phyloP scores from a whole-genome alignment of 2,113 vertebrate genomes.

The Corvus cornix region DNA sequence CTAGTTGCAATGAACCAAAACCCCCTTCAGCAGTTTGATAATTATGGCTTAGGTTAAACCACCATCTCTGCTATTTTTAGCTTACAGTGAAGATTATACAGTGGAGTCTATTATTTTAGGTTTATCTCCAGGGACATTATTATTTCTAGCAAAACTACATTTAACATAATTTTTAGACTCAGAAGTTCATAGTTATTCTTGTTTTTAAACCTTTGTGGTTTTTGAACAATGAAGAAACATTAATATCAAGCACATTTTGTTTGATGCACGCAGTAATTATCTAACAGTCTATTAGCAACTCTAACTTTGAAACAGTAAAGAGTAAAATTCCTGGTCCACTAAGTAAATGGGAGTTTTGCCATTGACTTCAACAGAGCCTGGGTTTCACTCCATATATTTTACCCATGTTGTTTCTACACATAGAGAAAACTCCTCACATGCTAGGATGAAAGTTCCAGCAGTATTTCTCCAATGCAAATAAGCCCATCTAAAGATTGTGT shows the following conservation, averaged over 20 bases:
- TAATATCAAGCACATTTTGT: slow-evolving; percentile 2
- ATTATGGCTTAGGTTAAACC: slow-evolving; percentile 61
- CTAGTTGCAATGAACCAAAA: slow-evolving; percentile 43
- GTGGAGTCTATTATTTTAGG: slow-evolving; percentile 68
- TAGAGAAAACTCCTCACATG: slow-evolving; percentile 16
- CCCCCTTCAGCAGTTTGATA: slow-evolving; percentile 11
- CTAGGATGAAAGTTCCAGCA: neutral
- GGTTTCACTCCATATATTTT: slow-evolving; percentile 42
- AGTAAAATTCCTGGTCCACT: slow-evolving; percentile 39
- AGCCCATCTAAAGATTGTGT: neutral
- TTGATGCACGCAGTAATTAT: slow-evolving; percentile 20
- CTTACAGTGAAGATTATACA: slow-evolving; percentile 59
- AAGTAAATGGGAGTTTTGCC: slow-evolving; percentile 49
- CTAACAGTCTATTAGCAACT: slow-evolving; percentile 50
- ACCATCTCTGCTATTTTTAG: slow-evolving; percentile 67
- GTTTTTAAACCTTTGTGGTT: slow-evolving; percentile 20
- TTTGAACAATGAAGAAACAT: slow-evolving; percentile 16
- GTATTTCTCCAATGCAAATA: neutral
- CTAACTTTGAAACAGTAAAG: slow-evolving; percentile 55
- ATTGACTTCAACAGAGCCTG: slow-evolving; percentile 35
- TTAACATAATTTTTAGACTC: slow-evolving; percentile 7
- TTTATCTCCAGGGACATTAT: slow-evolving; percentile 64
- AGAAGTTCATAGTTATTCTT: neutral
- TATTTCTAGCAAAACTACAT: slow-evolving; percentile 55
- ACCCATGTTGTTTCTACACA: slow-evolving; percentile 5